Evolutionary conservation across 2,113 vertebrate species (phyloP).

Genomic region (Malaclemys terrapin): DNA sequence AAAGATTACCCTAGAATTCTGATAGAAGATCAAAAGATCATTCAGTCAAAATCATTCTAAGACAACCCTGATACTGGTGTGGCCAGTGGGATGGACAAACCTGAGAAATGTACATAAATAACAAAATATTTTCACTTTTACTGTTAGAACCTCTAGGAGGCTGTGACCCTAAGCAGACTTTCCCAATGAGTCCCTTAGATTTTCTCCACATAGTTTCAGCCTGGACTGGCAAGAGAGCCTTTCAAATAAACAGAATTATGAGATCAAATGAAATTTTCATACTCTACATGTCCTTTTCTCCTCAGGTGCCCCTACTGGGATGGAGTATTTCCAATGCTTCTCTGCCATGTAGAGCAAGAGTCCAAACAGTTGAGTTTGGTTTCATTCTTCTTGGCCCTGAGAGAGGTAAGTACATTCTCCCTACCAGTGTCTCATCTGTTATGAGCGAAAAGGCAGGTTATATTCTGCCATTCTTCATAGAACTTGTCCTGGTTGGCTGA

Average conservation of each 20-base stretch:
- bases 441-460: not conserved
- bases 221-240: not conserved
- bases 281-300: not conserved
- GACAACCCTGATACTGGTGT: not conserved
- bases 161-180: not conserved
- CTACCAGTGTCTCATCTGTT: not conserved
- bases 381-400: not conserved
- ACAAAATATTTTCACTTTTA: not conserved
- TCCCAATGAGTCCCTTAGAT: not conserved
- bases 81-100: not conserved
- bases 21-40: not conserved
- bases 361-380: not conserved
- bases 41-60: not conserved
- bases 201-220: not conserved
- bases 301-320: too few species aligned
- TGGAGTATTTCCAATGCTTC: not conserved
- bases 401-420: not conserved
- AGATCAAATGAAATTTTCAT: not conserved
- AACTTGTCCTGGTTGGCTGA: not conserved
- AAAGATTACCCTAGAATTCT: not conserved
- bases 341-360: not conserved
- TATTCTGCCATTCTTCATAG: not conserved
- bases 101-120: not conserved
- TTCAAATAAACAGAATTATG: not conserved
- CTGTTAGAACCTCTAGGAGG: not conserved